Percentiles rank a stretch among this genome's conserved stretches.
Conservation (phyloP, 2,113 vertebrate species). For the Corvus hawaiiensis region DNA sequence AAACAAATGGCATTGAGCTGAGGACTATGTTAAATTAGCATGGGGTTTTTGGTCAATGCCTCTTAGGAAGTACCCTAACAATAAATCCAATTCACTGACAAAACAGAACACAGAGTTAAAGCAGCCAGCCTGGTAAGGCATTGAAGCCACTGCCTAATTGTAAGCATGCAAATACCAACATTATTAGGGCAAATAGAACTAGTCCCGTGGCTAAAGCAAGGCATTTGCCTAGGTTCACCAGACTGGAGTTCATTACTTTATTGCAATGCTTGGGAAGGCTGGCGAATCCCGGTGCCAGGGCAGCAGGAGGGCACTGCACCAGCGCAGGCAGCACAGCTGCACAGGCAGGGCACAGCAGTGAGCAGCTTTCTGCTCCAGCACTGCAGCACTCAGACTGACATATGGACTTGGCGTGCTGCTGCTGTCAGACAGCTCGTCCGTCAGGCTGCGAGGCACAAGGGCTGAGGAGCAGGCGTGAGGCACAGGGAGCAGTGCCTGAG, state of each 20-base stretch:
- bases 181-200: background rate
- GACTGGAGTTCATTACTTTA: background rate
- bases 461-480: background rate
- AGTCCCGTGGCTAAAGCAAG: background rate
- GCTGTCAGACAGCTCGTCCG: rapidly evolving
- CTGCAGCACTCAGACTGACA: background rate
- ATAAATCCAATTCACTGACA: background rate
- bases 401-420: rapidly evolving
- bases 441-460: background rate
- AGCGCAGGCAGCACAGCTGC: background rate
- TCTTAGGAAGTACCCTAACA: background rate
- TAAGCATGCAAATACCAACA: background rate
- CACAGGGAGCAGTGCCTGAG: background rate
- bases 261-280: background rate
- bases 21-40: background rate
- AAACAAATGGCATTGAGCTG: background rate
- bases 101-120: background rate
- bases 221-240: background rate
- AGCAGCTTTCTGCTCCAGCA: background rate
- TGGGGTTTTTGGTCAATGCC: rapidly evolving
- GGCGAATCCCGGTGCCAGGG: rapidly evolving
- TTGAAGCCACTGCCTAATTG: background rate
- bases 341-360: background rate
- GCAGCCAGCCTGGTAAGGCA: background rate
- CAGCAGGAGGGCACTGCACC: background rate